Conservation (phyloP, 2,797 vertebrate genomes). For the Poecilia gillii region DNA sequence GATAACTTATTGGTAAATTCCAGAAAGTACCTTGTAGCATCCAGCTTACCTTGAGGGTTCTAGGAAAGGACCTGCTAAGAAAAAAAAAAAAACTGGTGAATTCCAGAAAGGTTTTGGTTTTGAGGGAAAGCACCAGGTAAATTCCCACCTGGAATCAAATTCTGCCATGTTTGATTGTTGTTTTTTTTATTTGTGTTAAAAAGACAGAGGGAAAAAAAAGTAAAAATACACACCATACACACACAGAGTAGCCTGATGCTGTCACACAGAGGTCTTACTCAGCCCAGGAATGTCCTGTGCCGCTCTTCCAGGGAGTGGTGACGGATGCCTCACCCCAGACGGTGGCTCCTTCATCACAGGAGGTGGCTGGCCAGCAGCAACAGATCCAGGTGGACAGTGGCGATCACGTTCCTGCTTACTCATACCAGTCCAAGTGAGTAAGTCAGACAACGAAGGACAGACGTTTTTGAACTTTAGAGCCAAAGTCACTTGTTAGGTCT, state of each 20-base stretch:
- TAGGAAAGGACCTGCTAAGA: neutral
- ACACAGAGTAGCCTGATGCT: neutral
- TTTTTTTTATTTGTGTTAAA: neutral
- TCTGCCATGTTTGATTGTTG: too few species aligned
- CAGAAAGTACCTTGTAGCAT: neutral
- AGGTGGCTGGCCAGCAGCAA: constrained; percentile 93
- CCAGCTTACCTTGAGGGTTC: neutral
- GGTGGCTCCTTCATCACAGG: constrained; percentile 94
- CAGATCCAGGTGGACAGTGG: constrained; percentile 94
- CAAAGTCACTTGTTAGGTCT: neutral
- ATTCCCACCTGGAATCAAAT: neutral
- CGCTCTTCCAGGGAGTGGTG: constrained; percentile 88
- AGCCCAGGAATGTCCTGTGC: constrained; percentile 41
- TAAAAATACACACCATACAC: neutral
- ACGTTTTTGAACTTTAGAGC: neutral
- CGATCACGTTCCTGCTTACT: constrained; percentile 92
- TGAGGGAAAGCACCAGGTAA: neutral
- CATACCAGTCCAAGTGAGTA: constrained; percentile 96
- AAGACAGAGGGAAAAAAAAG: neutral
- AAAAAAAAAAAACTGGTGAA: neutral
- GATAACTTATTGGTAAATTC: neutral
- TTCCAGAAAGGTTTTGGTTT: neutral
- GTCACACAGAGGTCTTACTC: constrained; percentile 1
- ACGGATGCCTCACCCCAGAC: constrained; percentile 94
- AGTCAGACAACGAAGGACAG: neutral